Evolutionary conservation across 2,113 vertebrate genomes (phyloP).

Genomic region (Chloebia gouldiae): DNA sequence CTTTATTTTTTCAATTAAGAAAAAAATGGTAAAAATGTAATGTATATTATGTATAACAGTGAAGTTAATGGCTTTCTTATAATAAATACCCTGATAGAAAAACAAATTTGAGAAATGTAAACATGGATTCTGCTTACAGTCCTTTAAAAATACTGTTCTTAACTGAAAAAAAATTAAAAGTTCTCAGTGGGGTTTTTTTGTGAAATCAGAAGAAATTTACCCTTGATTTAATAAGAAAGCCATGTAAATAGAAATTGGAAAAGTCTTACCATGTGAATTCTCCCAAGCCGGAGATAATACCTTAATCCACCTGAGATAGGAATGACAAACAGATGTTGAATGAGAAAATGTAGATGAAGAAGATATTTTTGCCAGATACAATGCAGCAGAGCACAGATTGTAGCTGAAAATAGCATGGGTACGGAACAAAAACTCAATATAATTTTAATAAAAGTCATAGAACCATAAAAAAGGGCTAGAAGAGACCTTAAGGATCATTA

Average conservation of each 20-base stretch:
- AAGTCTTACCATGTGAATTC: neutral
- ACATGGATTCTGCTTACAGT: neutral
- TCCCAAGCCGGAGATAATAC: neutral
- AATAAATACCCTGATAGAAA: neutral
- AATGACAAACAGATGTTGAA: neutral
- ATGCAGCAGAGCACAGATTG: neutral
- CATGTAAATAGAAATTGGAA: neutral
- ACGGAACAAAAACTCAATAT: neutral
- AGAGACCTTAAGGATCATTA: too few species aligned
- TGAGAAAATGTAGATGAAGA: neutral
- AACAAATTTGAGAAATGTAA: neutral
- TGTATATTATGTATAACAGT: neutral
- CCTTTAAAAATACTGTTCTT: neutral
- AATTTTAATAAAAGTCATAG: neutral
- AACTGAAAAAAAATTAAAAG: neutral
- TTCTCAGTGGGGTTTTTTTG: rapidly evolving
- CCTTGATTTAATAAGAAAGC: neutral
- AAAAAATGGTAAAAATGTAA: neutral
- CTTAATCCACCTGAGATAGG: neutral
- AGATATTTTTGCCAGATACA: neutral
- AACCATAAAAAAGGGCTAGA: neutral
- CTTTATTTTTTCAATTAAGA: neutral
- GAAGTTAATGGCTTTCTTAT: neutral
- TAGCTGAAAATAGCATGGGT: neutral
- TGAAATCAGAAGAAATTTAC: neutral